phyloP scores from a whole-genome alignment of 2,888 invertebrate genomes.

The Platycnemis pennipes region DNA sequence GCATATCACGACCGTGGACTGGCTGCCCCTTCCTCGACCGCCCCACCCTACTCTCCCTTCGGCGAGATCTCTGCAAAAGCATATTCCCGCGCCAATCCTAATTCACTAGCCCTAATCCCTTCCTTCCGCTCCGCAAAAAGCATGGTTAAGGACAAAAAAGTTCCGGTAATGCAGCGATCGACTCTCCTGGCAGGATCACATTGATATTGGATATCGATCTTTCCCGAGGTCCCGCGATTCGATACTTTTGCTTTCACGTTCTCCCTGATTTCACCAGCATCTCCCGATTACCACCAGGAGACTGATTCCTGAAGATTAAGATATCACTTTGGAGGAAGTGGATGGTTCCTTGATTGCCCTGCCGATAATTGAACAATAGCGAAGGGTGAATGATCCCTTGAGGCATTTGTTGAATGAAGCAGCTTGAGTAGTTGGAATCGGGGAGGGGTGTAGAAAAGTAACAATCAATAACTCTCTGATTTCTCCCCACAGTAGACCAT shows the following conservation, averaged over 20 bases:
- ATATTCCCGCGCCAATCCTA: not conserved
- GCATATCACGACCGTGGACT: not conserved
- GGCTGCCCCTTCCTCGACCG: not conserved
- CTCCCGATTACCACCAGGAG: not conserved
- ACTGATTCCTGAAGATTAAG: not conserved
- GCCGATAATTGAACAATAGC: not conserved
- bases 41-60: not conserved
- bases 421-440: not conserved
- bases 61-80: not conserved
- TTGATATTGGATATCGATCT: too few relatives aligned
- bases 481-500: not conserved
- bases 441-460: not conserved
- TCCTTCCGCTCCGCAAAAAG: not conserved
- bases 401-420: not conserved
- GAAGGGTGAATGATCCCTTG: not conserved
- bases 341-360: not conserved
- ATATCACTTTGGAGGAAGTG: not conserved
- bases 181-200: not conserved
- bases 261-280: too few relatives aligned
- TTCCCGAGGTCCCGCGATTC: too few relatives aligned
- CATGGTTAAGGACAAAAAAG: not conserved
- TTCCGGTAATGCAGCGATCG: not conserved
- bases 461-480: not conserved
- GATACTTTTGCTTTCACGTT: too few relatives aligned
- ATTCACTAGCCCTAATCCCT: not conserved